Evolutionary conservation across 2,797 vertebrate species (phyloP), one percentile per base, ranked within the genome.

Genomic region (Pachyuromys duprasi): DNA sequence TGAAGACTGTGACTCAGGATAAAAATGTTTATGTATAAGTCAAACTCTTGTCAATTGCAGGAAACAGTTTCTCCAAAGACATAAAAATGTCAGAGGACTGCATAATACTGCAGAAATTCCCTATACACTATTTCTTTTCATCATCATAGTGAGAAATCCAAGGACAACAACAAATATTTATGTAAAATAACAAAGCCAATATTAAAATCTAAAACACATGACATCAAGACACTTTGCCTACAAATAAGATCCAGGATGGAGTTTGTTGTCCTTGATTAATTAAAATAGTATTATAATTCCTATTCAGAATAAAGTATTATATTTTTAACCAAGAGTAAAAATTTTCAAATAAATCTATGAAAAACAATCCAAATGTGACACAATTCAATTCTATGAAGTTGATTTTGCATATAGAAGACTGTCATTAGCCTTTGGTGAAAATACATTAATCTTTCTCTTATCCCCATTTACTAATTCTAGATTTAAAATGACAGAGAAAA

Each of bases 81-180:
- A 67, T 53, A 49, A 28, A 57, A 86, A 72, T 45, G 70, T 24
- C 36, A 83, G 14, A 93, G 91, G 31, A 45, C 3, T 53, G 5
- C 31, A 74, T n/a, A 79, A 74, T 53, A 39, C 18, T 31, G 90
- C 81, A 86, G 20, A 69, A 60, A 86, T 93, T 96, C 20, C 22
- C 80, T 31, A 83, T 39, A 75, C 17, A 75, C 70, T 75, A 72
- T 53, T 83, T 89, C 55, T 88, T 93, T 62, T 70, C 86, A 70
- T 92, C 20, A 90, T 94, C 74, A 57, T 28, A 93, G 91, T 62
- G 67, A 89, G 83, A 28, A 90, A 80, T 45, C 13, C 33, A 88
- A 96, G 33, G 63, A 89, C 67, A 39, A 88, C 14, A 84, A 94
- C 81, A 82, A 92, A 55, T 70, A 96, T 67, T 89, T 83, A 86